Percentiles rank a stretch among this genome's conserved stretches.
Evolutionary conservation across 1,140 invertebrate genomes (phyloP).

Genomic region (Macrobrachium nipponense): DNA sequence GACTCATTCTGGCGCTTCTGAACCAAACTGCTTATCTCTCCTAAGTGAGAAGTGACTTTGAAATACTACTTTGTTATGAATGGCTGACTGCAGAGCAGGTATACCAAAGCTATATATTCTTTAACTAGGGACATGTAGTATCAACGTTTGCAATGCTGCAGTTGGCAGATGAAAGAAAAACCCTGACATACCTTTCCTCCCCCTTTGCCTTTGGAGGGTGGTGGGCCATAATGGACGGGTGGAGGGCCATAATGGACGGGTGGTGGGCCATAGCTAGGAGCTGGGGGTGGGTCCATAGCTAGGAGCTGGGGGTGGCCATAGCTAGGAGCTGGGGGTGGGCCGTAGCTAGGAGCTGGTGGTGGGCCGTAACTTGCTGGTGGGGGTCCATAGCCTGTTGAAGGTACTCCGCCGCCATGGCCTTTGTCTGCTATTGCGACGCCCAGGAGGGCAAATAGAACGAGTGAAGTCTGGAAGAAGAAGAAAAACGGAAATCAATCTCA

Average conservation of each 20-base stretch:
- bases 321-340: background rate
- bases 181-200: background rate
- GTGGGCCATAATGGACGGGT: background rate
- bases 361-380: background rate
- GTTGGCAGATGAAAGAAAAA: no score
- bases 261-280: background rate
- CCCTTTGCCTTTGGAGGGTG: constrained; percentile 1
- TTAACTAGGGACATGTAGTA: no score
- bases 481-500: background rate
- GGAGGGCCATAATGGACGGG: background rate
- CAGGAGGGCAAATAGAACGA: no score
- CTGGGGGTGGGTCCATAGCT: background rate
- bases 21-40: no score
- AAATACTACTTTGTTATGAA: no score
- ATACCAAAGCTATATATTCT: no score
- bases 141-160: no score
- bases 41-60: no score
- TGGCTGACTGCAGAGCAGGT: no score
- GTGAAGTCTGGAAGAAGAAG: background rate
- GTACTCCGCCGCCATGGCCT: background rate
- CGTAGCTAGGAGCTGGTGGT: background rate
- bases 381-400: background rate
- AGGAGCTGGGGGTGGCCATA: background rate
- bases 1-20: no score
- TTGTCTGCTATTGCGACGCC: background rate